These are phyloP conservation scores for Lepus europaeus DNA, from an alignment of 2,113 vertebrate species.

Conservation along the genomic window DNA sequence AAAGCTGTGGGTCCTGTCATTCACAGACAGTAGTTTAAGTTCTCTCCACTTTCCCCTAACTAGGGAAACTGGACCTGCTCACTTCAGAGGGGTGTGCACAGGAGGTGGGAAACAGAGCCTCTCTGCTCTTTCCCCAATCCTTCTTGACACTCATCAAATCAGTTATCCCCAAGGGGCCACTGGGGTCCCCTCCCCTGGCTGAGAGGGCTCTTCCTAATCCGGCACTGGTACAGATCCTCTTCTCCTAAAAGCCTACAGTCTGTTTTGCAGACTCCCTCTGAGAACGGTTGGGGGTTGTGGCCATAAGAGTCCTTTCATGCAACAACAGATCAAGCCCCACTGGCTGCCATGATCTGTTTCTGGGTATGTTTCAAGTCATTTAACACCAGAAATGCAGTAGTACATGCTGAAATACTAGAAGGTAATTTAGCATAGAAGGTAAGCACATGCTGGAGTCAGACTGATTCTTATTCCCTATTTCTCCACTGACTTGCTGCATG, in stretches of 20 bases:
- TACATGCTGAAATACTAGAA: neutral
- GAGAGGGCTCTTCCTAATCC: neutral
- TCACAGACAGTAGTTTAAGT: neutral
- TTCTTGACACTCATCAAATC: neutral
- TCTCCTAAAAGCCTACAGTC: neutral
- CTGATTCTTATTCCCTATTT: constrained; percentile 29
- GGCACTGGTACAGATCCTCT: neutral
- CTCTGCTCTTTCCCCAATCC: neutral
- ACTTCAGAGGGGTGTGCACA: neutral
- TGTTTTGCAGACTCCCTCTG: neutral
- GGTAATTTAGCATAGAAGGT: neutral
- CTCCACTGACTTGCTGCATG: neutral
- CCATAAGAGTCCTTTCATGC: neutral
- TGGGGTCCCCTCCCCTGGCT: neutral
- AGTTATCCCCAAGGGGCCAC: neutral
- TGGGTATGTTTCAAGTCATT: neutral
- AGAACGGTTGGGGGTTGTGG: neutral
- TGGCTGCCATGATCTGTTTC: neutral
- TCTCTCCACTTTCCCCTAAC: neutral
- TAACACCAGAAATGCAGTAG: neutral
- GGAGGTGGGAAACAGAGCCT: neutral
- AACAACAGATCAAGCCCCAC: neutral
- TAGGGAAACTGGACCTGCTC: neutral
- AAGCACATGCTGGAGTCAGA: neutral
- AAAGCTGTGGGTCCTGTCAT: neutral